Evolutionary conservation across 2,797 vertebrate species (phyloP), one percentile per base, ranked within the genome.

Genomic region (Champsocephalus gunnari): DNA sequence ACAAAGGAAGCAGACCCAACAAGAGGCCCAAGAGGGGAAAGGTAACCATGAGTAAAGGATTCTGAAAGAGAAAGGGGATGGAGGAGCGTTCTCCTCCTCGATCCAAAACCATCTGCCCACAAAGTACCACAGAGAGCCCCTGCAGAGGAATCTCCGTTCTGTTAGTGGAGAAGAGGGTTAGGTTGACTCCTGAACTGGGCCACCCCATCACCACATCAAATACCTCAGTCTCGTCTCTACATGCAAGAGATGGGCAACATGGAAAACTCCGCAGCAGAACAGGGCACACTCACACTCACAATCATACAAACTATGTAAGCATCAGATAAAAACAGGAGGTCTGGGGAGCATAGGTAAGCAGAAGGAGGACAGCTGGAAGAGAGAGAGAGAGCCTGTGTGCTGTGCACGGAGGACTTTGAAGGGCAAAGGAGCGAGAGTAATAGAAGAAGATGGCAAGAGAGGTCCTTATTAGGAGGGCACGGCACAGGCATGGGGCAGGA

Each of bases 1-100:
- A 95, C 87, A 96, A 95, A 96, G 95, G 96, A 96, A 96, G 95
- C 90, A 96, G 95, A 96, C 93, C 92, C 91, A 83, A 93, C 82
- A 94, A 94, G 89, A 95, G 93, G 93, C 92, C 94, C 93, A 94
- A 94, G 95, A 94, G 93, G 94, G 92, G 68, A 87, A 90, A 93
- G 88, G 87, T 90, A 90, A 88, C 83, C 83, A 87, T 89, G 91
- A 93, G 82, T 90, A 90, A 87, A 87, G 81, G 83, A 83, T 87
- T 92, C 66, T 92, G 93, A 91, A 81, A 84, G 71, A 68, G 82
- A 83, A 81, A 87, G 59, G 54, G 66, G 81, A 78, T 54, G 69
- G 83, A 91, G 85, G 87, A 88, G 88, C 38, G 68, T 92, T 94
- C 92, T 94, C 94, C 93, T 90, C 87, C 79, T 82, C 58, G 64